Evolutionary conservation across 2,113 vertebrate species (phyloP), one percentile per base, ranked within the genome.

Genomic region (Sapayoa aenigma): DNA sequence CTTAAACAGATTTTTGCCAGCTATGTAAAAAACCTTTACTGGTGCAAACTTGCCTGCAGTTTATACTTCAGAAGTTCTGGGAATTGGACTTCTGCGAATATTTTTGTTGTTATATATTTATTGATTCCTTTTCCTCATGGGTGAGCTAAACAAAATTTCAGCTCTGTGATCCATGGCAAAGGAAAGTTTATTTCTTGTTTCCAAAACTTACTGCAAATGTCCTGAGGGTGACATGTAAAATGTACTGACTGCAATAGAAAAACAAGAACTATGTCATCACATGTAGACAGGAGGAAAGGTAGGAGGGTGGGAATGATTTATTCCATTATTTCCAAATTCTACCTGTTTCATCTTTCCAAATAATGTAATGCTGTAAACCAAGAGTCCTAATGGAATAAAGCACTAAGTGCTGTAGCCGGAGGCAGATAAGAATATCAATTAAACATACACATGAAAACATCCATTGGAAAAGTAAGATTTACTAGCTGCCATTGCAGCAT

Each of bases 381-480:
- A 77, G 41, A 88, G 42, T 87, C 46, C 41, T 94, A 62, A 68
- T 67, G 76, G 90, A 97, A 66, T 84, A 65, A 84, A 92, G 68
- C 35, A 86, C 42, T 84, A 67, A 90, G 81, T 91, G 72, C 82
- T 68, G 42, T 90, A 88, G 91, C 89, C 7, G 1, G 87, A 95
- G 65, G 72, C 84, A 84, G 24, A 19, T 67, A 58, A 69, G 69
- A 80, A 78, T 94, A 88, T 93, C 81, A 94, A 67, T 96, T 96
- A 93, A 96, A 72, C 67, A 74, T 89, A 80, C 47, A 46, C 72
- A 94, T 96, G 87, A 73, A 83, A 94, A 80, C 55, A 77, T 84
- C 89, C 66, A 46, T 28, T 83, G 92, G 71, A 87, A 83, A 78
- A 65, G 52, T 75, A 93, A 85, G 68, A 86, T 96, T 86, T 76